Percentiles rank a stretch among this genome's conserved stretches.
Conservation (phyloP, 2,888 invertebrate species). For the Amaurobius ferox region DNA sequence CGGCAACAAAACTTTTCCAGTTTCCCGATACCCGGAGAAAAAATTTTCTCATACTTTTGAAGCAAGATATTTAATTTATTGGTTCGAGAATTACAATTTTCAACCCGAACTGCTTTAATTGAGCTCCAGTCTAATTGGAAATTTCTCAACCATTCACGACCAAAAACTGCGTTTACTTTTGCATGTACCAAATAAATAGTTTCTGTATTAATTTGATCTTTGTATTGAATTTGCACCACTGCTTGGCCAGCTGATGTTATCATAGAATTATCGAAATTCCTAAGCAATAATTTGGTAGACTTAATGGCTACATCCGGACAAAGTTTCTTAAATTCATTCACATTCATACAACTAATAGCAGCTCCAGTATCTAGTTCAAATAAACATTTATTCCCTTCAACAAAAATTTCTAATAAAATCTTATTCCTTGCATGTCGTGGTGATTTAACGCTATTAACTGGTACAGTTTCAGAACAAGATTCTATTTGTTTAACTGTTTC, state of each 20-base stretch:
- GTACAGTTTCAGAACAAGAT: slow-evolving; percentile 48
- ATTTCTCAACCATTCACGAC: slow-evolving; percentile 55
- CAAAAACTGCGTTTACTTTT: slow-evolving; percentile 54
- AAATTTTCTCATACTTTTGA: slow-evolving; percentile 45
- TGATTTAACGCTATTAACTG: slow-evolving; percentile 54
- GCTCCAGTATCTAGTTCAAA: slow-evolving; percentile 46
- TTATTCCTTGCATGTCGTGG: slow-evolving; percentile 55
- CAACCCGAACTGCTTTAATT: slow-evolving; percentile 47
- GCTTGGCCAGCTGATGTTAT: slow-evolving; percentile 56
- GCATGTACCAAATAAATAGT: slow-evolving; percentile 50
- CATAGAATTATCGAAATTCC: slow-evolving; percentile 53
- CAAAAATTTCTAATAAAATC: slow-evolving; percentile 54
- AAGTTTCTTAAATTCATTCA: no score
- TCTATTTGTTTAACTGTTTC: slow-evolving; percentile 47
- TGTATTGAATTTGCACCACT: slow-evolving; percentile 53
- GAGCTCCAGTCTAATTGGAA: slow-evolving; percentile 51
- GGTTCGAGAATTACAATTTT: slow-evolving; percentile 45
- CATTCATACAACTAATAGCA: no score
- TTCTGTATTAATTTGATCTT: slow-evolving; percentile 46
- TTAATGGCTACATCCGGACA: no score
- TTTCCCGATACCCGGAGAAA: slow-evolving; percentile 44
- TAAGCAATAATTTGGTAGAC: no score
- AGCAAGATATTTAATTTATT: slow-evolving; percentile 49
- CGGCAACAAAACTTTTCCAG: slow-evolving; percentile 51
- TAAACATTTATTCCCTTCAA: slow-evolving; percentile 49